phyloP scores from a whole-genome alignment of 2,113 vertebrate species.

The Carollia perspicillata region DNA sequence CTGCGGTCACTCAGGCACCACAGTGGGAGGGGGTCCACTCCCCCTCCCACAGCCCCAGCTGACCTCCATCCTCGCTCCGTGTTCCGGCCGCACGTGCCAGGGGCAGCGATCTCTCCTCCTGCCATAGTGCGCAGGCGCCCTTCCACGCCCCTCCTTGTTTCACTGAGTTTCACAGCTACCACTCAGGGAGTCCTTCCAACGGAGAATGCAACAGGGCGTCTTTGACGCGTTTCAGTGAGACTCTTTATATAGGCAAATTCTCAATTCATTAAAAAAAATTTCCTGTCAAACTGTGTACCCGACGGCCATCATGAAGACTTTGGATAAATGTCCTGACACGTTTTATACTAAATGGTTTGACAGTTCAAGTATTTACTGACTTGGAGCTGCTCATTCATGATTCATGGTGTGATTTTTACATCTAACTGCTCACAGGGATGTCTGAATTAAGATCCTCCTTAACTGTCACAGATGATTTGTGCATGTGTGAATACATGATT shows the following conservation, averaged over 20 bases:
- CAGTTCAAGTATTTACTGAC: not conserved
- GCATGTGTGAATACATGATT: no score
- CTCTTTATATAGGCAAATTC: not conserved
- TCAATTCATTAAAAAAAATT: not conserved
- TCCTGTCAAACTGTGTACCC: not conserved
- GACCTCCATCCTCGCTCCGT: not conserved
- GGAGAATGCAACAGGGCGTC: not conserved
- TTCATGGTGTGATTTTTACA: not conserved
- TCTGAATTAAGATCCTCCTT: not conserved
- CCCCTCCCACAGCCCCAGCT: not conserved
- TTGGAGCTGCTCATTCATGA: not conserved
- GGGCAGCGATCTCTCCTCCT: not conserved
- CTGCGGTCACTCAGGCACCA: no score
- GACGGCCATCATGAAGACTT: not conserved
- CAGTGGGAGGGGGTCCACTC: not conserved
- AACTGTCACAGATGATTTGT: no score
- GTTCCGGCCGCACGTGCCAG: not conserved
- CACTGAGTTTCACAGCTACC: not conserved
- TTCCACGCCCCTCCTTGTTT: not conserved
- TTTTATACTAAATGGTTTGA: not conserved
- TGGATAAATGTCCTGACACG: not conserved
- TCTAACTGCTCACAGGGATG: not conserved
- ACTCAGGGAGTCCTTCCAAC: not conserved
- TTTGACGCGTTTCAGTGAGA: not conserved
- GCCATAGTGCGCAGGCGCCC: fast-evolving